Base-by-base conservation (phyloP, 2,888 invertebrate species). In the Sarcophaga rosellei region DNA sequence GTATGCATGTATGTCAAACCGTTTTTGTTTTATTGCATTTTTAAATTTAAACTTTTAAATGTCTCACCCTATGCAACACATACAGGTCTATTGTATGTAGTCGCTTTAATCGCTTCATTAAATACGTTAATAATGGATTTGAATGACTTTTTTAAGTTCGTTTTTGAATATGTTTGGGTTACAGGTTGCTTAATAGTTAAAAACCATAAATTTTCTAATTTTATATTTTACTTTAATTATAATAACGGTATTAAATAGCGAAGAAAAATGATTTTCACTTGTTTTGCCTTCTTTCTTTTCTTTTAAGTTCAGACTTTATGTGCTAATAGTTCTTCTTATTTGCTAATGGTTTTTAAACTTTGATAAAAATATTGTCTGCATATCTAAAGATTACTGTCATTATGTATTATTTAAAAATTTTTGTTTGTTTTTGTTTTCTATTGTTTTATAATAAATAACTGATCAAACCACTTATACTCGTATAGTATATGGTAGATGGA, bases 71-170 rank as follows among this genome's bases (percentile, higher is more conserved):
- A 35, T 35, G 10, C 10, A 35, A 35, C 35, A 35, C 35, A 35
- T 6, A 25, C 0, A 47, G 11, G 47, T 47, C 3, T 47, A 15
- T 15, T 53, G 2, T 1, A 53, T 12, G 53, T 53, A 12, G 8
- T 12, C 53, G 1, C 75, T 76, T 76, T 72, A 73, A 80, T 76
- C 81, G 87, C 88, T 87, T 88, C 88, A 88, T 88, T 88, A 88
- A 88, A 84, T 87, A 62, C 70, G 84, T 77, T 88, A 88, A 88
- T 87, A 87, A 84, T 80, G 75, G 74, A 62, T 68, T 63, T 83
- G 57, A 0, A 10, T 53, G 17, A 2, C 1, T 53, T 15, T 15
- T 53, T 53, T 53, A 53, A 53, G 4, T 53, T 53, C 3, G 12
- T 12, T 3, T 3, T 53, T 1, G 4, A 53, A 53, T 53, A 53